phyloP scores from a whole-genome alignment of 2,113 vertebrate genomes.

The Corythaeola cristata region DNA sequence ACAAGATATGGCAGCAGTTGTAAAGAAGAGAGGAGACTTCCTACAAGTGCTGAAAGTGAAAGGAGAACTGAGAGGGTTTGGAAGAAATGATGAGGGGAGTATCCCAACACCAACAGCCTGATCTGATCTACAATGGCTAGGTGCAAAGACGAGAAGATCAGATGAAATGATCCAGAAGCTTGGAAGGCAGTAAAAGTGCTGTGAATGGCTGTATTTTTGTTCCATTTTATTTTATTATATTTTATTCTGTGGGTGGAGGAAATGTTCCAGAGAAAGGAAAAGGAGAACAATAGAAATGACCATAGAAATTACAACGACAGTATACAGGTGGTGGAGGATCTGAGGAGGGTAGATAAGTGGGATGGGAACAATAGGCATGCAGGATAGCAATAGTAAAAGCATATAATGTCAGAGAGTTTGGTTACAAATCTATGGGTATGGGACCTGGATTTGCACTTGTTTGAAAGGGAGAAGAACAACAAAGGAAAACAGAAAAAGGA shows the following conservation, averaged over 20 bases:
- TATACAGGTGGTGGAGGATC: rapidly evolving
- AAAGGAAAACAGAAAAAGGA: neutral
- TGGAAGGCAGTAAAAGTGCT: neutral
- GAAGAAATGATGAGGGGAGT: neutral
- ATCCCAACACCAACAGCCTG: neutral
- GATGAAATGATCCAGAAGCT: neutral
- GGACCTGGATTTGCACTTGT: neutral
- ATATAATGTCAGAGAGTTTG: neutral
- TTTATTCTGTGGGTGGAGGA: neutral
- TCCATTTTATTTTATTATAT: neutral
- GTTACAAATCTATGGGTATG: neutral
- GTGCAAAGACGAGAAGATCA: neutral
- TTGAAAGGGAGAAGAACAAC: neutral
- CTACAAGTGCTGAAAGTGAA: neutral
- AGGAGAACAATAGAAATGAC: neutral
- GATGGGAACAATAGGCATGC: neutral
- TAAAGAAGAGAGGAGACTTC: neutral
- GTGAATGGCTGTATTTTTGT: neutral
- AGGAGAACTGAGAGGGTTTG: neutral
- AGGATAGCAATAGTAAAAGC: neutral
- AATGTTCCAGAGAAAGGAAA: neutral
- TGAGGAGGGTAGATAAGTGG: neutral
- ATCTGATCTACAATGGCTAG: neutral
- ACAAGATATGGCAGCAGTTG: neutral
- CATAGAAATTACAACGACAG: neutral